These are phyloP conservation scores for Micronycteris hirsuta DNA, from an alignment of 2,113 vertebrate genomes.

Conservation along the genomic window DNA sequence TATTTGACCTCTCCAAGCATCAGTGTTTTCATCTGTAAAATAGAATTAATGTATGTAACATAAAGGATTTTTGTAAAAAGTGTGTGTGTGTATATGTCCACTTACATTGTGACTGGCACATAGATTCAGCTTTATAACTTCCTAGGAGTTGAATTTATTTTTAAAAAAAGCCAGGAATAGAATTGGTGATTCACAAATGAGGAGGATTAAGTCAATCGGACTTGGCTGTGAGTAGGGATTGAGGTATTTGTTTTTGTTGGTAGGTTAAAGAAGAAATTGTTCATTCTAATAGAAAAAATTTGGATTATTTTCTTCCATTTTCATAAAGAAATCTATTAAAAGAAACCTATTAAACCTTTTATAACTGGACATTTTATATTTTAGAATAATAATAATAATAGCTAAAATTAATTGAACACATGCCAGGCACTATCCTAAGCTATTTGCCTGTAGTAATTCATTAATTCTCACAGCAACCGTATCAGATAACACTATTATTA, in stretches of 20 bases:
- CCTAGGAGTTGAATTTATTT: background rate
- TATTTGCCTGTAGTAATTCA: background rate
- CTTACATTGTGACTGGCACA: background rate
- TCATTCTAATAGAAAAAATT: background rate
- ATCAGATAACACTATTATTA: background rate
- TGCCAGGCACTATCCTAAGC: background rate
- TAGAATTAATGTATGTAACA: background rate
- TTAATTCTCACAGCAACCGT: background rate
- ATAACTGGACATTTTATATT: background rate
- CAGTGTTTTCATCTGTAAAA: constrained; percentile 23
- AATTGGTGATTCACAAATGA: background rate
- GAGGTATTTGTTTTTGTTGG: background rate
- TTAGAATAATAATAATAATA: constrained; percentile 17
- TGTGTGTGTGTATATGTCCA: background rate
- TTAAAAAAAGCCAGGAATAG: background rate
- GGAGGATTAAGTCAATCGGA: background rate
- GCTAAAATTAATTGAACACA: background rate
- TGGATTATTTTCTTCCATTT: background rate
- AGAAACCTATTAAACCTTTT: background rate
- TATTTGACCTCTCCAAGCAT: background rate
- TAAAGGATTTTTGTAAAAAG: constrained; percentile 38
- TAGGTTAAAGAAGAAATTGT: constrained; percentile 21
- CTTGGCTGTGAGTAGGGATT: background rate
- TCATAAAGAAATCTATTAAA: background rate
- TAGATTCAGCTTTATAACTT: background rate